Percentiles rank a stretch among this genome's conserved stretches.
Evolutionary conservation across 2,797 vertebrate genomes (phyloP).

Genomic region (Oryzias dopingdopingensis): DNA sequence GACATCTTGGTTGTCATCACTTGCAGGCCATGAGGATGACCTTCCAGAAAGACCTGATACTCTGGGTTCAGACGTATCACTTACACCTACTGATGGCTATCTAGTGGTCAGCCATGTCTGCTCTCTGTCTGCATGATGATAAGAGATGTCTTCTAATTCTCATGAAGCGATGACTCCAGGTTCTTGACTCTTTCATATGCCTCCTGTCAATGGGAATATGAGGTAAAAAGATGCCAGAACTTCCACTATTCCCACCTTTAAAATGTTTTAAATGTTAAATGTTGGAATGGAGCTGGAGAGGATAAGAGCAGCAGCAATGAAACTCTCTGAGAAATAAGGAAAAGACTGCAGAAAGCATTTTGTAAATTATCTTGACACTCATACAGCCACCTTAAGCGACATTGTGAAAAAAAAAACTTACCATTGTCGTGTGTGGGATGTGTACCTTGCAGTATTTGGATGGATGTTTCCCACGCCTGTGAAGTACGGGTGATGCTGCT

Average conservation of each 20-base stretch:
- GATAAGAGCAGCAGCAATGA: no score
- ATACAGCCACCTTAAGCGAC: no score
- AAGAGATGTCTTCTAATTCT: conserved; percentile 55
- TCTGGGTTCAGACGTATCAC: conserved; percentile 48
- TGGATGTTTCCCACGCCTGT: no score
- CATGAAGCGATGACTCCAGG: conserved; percentile 39
- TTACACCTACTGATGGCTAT: conserved; percentile 63
- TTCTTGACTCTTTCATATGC: conserved; percentile 11
- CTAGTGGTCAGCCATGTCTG: conserved; percentile 51
- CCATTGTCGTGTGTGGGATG: no score
- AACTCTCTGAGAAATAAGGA: no score
- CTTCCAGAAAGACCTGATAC: conserved; percentile 34
- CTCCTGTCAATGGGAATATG: conserved; percentile 13
- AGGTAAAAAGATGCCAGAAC: conserved; percentile 1
- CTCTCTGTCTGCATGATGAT: conserved; percentile 46
- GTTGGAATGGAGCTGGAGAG: conserved; percentile 1
- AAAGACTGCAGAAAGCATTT: no score
- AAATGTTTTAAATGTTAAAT: not conserved
- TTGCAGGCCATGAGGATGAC: conserved; percentile 49
- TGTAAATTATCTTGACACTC: no score
- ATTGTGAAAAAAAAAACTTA: no score
- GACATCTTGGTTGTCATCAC: conserved; percentile 57
- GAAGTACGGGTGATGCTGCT: no score
- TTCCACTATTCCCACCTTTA: conserved; percentile 36
- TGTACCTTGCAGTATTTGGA: no score